Evolutionary conservation across 1,140 invertebrate species (phyloP), one percentile per base, ranked within the genome.

Genomic region (Wiebesia pumilae): DNA sequence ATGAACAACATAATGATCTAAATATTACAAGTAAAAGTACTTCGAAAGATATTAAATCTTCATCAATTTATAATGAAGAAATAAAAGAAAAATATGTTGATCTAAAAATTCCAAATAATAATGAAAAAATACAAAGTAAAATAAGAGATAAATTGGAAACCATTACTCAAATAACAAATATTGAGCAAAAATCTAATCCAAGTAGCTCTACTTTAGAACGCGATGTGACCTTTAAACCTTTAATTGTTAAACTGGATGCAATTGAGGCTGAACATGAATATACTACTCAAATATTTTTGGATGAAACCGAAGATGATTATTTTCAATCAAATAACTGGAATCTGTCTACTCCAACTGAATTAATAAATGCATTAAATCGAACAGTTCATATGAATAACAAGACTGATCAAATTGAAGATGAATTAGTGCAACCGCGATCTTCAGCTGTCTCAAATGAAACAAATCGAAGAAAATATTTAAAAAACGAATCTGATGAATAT

Each of bases 391-490:
- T 43, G 9, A 54, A 33, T 27, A 80, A 71, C 47, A 71, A 58
- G 4, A 43, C 43, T 58, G 69, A 43, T 30, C 47, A 87, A 33
- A 62, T 33, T 27, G 47, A 43, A 67, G 33, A 73, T n/a, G 67
- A 87, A 62, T 9, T 84, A 24, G 73, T 84, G 38, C 81, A 87
- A 81, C 65, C 69, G 6, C 65, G 43, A 0, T 84, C 82, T 30
- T 84, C 78, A n/a, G 19, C 67, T 1, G 81, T 65, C 33, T 67
- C 73, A 62, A 83, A 87, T 43, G 67, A 79, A 83, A 58, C 62
- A 30, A 83, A 71, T 58, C 4, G 40, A 30, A 81, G 51, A 75
- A 84, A 65, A 38, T 27, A 71, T 75, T 24, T 30, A 4, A 62
- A 58, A 33, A 73, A n/a, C n/a, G 65, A 81, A 33, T 58, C 82